Conservation (phyloP, 2,888 invertebrate species). For the Encarsia formosa region DNA sequence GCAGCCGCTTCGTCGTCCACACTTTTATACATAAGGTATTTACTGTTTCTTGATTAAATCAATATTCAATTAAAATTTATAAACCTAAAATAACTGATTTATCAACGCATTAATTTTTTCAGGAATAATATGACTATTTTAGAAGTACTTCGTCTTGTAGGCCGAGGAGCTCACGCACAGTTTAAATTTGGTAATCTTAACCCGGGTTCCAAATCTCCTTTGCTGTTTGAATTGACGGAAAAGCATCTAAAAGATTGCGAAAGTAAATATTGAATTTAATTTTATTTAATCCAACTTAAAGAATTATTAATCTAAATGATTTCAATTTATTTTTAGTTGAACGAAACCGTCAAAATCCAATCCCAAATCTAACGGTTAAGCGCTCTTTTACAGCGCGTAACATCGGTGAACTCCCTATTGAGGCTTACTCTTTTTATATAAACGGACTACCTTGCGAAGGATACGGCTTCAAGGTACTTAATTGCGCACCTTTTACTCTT, state of each 20-base stretch:
- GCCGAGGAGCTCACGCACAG: constrained; percentile 80
- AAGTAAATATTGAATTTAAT: constrained; percentile 45
- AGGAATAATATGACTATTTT: constrained; percentile 92
- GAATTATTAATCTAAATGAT: neutral
- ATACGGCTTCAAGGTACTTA: constrained; percentile 73
- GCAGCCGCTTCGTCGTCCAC: constrained; percentile 42
- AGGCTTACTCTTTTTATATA: constrained; percentile 63
- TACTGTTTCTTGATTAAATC: neutral
- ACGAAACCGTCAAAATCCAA: neutral
- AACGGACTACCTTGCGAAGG: constrained; percentile 69
- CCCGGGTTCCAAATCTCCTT: constrained; percentile 69
- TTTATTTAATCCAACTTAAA: neutral
- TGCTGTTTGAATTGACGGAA: constrained; percentile 77
- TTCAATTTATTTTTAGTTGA: neutral
- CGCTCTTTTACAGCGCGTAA: constrained; percentile 82
- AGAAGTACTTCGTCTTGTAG: constrained; percentile 78
- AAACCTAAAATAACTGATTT: too few relatives aligned
- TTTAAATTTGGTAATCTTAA: constrained; percentile 86
- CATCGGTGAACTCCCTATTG: constrained; percentile 84
- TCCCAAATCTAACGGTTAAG: constrained; percentile 66
- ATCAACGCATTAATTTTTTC: constrained; percentile 26
- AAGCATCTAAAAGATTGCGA: constrained; percentile 61
- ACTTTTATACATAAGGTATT: constrained; percentile 44
- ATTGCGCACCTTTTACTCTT: constrained; percentile 69
- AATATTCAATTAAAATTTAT: neutral